phyloP scores from a whole-genome alignment of 2,888 invertebrate species.

The Caradrina kadenii region DNA sequence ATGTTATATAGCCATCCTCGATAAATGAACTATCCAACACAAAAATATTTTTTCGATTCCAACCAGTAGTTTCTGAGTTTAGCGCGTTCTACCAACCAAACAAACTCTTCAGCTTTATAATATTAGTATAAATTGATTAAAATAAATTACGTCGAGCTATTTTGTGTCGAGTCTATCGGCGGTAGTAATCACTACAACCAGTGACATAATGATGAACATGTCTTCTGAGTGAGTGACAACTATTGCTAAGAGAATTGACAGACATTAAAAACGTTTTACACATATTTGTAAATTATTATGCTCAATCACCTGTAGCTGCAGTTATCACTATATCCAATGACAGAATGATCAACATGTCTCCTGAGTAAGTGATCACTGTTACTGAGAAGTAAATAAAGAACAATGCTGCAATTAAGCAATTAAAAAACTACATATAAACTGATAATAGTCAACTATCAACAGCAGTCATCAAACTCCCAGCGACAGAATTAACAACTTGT shows the following conservation, averaged over 20 bases:
- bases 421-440: no score
- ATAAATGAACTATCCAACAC: no score
- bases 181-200: constrained; percentile 58
- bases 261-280: background rate
- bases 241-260: background rate
- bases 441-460: constrained; percentile 14
- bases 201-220: constrained; percentile 64
- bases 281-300: no score
- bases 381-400: background rate
- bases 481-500: constrained; percentile 33
- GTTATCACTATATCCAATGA: constrained; percentile 65
- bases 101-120: no score
- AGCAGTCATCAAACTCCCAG: constrained; percentile 33
- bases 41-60: no score
- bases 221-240: constrained; percentile 61
- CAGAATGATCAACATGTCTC: constrained; percentile 54
- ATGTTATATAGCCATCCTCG: no score
- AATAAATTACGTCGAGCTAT: no score
- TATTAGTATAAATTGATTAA: no score
- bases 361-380: constrained; percentile 27
- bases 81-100: no score
- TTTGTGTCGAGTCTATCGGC: background rate
- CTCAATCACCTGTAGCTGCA: background rate
- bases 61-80: no score
- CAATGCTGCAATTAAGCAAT: no score